Evolutionary conservation across 1,140 invertebrate genomes (phyloP).

Genomic region (Magallana gigas): DNA sequence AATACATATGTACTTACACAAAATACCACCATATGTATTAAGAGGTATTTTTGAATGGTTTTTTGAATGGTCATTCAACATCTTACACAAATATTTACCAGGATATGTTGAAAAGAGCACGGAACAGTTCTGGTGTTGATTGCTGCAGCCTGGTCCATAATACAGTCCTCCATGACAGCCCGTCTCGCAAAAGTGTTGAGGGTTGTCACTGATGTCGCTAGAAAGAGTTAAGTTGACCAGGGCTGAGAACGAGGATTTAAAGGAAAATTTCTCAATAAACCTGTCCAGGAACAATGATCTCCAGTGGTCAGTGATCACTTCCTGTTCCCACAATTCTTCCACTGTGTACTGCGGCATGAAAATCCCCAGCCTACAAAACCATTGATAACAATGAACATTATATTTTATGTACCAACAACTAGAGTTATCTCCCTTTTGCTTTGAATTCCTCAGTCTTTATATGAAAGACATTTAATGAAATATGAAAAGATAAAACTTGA

Average conservation of each 20-base stretch:
- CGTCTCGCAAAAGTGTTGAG: conserved; percentile 79
- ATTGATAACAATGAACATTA: not conserved
- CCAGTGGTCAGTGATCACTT: conserved; percentile 73
- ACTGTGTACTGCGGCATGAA: conserved; percentile 81
- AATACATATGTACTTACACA: no score
- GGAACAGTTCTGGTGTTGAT: conserved; percentile 80
- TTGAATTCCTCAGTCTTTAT: not conserved
- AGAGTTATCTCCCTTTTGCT: not conserved
- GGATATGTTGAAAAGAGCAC: conserved; percentile 82
- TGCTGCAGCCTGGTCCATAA: conserved; percentile 80
- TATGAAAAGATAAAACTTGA: conserved; percentile 13
- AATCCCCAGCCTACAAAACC: conserved; percentile 84
- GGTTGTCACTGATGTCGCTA: conserved; percentile 44
- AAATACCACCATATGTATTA: no score
- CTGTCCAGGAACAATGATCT: conserved; percentile 61
- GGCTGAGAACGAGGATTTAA: conserved; percentile 54
- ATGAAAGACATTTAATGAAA: no score
- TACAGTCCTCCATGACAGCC: conserved; percentile 82
- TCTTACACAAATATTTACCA: conserved; percentile 68
- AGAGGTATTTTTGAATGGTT: not conserved
- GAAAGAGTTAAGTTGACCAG: conserved; percentile 66
- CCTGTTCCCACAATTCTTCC: conserved; percentile 62
- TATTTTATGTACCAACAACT: not conserved
- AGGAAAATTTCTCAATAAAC: conserved; percentile 62
- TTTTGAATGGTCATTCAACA: not conserved